Percentiles rank a stretch among this genome's conserved stretches.
phyloP scores from a whole-genome alignment of 2,888 invertebrate species.

The Nezara viridula region DNA sequence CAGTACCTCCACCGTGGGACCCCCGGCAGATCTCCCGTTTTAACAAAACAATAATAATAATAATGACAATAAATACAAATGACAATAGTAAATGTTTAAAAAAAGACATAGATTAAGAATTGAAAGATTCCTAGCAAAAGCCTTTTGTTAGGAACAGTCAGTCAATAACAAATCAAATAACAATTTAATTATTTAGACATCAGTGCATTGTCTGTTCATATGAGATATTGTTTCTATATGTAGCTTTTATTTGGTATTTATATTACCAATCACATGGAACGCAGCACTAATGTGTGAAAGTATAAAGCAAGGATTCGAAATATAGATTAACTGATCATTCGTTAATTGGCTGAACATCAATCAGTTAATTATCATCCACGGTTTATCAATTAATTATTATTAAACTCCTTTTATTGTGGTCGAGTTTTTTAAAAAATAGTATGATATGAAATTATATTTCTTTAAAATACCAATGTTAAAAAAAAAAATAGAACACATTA shows the following conservation, averaged over 20 bases:
- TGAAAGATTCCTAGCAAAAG: too few relatives aligned
- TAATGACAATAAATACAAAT: neutral
- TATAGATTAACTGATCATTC: too few relatives aligned
- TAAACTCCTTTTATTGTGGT: too few relatives aligned
- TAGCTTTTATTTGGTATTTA: neutral
- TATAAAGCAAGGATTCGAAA: too few relatives aligned
- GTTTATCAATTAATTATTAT: too few relatives aligned
- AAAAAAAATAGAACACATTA: too few relatives aligned
- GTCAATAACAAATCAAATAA: neutral
- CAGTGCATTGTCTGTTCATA: neutral
- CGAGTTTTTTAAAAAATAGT: too few relatives aligned
- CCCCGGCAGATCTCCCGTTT: neutral
- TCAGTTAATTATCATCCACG: too few relatives aligned
- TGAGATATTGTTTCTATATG: neutral
- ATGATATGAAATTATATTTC: too few relatives aligned
- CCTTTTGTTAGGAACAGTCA: neutral
- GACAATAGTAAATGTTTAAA: neutral
- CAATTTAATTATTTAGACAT: neutral
- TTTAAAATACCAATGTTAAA: too few relatives aligned
- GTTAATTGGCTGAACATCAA: too few relatives aligned
- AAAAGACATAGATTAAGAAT: neutral
- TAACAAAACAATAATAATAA: neutral
- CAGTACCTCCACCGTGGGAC: conserved; percentile 1
- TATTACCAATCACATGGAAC: neutral
- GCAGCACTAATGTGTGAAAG: neutral